A percentile compares a stretch with the other conserved stretches of the same genome.
These are phyloP conservation scores for Pseudopipra pipra DNA, from an alignment of 2,113 vertebrate genomes.

Conservation along the genomic window DNA sequence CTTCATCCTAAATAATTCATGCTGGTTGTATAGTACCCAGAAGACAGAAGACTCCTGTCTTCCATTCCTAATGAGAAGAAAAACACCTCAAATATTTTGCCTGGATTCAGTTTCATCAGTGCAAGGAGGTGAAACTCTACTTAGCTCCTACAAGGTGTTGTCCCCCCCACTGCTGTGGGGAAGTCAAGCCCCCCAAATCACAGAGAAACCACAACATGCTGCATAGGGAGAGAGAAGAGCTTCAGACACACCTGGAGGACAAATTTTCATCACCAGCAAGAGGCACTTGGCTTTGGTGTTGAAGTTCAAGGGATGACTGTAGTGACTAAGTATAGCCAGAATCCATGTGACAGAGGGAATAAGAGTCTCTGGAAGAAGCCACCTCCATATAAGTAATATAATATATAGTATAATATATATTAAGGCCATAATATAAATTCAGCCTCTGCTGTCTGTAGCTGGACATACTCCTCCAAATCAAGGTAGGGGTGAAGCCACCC, in stretches of 20 bases:
- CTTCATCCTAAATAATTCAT: constrained; percentile 61
- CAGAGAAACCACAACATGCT: fast-evolving
- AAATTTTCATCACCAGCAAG: not conserved
- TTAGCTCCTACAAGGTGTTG: not conserved
- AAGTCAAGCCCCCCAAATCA: not conserved
- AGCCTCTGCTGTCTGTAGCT: not conserved
- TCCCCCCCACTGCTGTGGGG: fast-evolving
- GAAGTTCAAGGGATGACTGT: not conserved
- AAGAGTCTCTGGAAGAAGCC: not conserved
- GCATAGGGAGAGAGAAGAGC: not conserved
- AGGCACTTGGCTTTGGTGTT: not conserved
- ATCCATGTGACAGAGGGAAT: not conserved
- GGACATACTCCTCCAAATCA: not conserved
- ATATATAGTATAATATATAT: not conserved
- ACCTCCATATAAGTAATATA: not conserved
- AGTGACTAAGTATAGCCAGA: not conserved
- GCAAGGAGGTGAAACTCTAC: not conserved
- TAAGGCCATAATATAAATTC: not conserved
- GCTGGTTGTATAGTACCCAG: constrained; percentile 48
- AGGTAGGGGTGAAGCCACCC: not conserved
- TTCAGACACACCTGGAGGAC: not conserved
- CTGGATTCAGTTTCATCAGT: not conserved
- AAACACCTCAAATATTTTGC: not conserved
- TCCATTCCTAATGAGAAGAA: constrained; percentile 48
- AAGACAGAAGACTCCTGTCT: constrained; percentile 3